Evolutionary conservation across 2,888 invertebrate species (phyloP), one percentile per base, ranked within the genome.

Genomic region (Amphiduros pacificus): DNA sequence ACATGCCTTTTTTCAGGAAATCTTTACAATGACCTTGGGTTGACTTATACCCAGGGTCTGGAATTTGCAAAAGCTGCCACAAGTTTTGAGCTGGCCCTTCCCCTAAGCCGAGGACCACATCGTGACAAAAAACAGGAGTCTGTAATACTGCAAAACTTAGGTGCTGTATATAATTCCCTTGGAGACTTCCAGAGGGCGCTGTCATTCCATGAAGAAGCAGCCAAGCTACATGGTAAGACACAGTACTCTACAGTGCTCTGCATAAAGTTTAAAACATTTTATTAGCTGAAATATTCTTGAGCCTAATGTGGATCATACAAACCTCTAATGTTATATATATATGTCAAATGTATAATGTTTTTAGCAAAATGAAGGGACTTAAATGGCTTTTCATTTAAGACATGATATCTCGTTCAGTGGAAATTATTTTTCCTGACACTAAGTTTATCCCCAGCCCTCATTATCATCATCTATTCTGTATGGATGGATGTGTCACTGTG

Each of bases 61-160:
- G 65, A 71, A 24, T 77, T 73, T 60, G 67, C 67, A 5, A 69
- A 68, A 49, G 78, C 77, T 3, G 62, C 65, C 11, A 56, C 62
- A n/a, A 76, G 76, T 66, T 77, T 75, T 67, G 71, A 77, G 57
- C 67, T 66, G 62, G 78, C 76, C 4, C 56, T 76, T 2, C 71
- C 73, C 20, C 50, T 73, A 17, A 62, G 69, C 14, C 61, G 62
- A 24, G 59, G 61, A 29, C 63, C 61, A 9, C 48, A 55, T 5
- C 55, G 44, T 9, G 67, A 69, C 52, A 62, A 58, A 5, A 67
- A 64, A 44, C 71, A 68, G 54, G 64, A 70, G 57, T 77, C 78
- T 28, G 75, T 77, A 0, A 64, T 78, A 5, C 62, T 72, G 29
- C 78, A 79, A 63, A 79, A 79, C 56, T 67, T 77, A 14, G 79